Evolutionary conservation across 2,113 vertebrate species (phyloP).

Genomic region (Pteruthius melanotis): DNA sequence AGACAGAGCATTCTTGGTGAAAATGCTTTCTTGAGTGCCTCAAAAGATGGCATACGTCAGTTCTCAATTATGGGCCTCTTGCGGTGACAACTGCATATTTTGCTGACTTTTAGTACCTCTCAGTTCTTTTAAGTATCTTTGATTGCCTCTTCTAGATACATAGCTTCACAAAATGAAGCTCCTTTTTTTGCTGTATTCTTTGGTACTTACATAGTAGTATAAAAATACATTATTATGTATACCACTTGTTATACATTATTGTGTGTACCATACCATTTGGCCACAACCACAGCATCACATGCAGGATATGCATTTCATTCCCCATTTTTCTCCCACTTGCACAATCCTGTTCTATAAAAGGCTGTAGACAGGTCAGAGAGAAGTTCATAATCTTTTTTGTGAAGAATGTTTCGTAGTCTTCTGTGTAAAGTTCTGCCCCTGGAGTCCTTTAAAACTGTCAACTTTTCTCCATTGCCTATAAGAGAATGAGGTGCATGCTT

Average conservation of each 20-base stretch:
- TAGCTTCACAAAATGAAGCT: neutral
- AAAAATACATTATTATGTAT: neutral
- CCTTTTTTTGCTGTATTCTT: neutral
- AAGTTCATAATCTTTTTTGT: neutral
- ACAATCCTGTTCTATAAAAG: neutral
- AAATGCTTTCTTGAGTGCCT: neutral
- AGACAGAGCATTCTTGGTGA: neutral
- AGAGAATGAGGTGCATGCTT: neutral
- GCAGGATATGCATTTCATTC: neutral
- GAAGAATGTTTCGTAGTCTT: neutral
- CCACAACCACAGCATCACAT: accelerated
- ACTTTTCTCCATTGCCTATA: neutral
- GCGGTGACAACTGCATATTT: neutral
- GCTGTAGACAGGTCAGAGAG: neutral
- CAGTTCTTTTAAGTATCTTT: neutral
- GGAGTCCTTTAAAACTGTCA: neutral
- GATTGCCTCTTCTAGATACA: neutral
- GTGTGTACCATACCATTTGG: neutral
- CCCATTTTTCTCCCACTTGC: neutral
- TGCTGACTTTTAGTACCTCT: neutral
- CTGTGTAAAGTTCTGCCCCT: neutral
- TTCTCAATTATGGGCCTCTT: neutral
- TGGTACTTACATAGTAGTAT: neutral
- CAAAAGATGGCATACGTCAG: neutral
- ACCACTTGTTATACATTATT: neutral